phyloP scores from a whole-genome alignment of 1,140 invertebrate genomes.

The Drosophila murphyi region DNA sequence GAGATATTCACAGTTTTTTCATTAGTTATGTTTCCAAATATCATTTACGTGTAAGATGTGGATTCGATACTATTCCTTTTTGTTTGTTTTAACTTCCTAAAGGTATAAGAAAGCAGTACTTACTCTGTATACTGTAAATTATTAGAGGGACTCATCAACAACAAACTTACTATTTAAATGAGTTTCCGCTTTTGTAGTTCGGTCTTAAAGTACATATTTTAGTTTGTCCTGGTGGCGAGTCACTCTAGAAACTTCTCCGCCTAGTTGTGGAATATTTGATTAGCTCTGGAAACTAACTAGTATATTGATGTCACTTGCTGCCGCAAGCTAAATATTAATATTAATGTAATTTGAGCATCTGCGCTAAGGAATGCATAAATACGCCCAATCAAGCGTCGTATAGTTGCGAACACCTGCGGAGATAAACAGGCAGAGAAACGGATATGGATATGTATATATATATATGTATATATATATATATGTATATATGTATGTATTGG shows the following conservation, averaged over 20 bases:
- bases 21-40: neutral
- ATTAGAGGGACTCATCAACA: no score
- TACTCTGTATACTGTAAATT: no score
- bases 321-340: slow-evolving; percentile 63
- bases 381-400: slow-evolving; percentile 54
- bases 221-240: no score
- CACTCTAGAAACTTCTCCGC: neutral
- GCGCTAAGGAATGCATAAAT: slow-evolving; percentile 37
- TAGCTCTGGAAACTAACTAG: slow-evolving; percentile 56
- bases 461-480: no score
- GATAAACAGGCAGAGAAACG: neutral
- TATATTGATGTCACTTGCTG: slow-evolving; percentile 69
- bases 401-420: slow-evolving; percentile 67
- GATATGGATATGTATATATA: neutral
- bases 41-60: no score
- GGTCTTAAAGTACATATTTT: no score
- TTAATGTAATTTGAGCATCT: slow-evolving; percentile 66
- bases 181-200: no score
- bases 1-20: neutral
- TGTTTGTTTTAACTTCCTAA: no score
- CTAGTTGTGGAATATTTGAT: slow-evolving; percentile 55
- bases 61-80: no score
- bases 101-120: no score
- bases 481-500: no score
- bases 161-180: no score